Evolutionary conservation across 2,113 vertebrate species (phyloP).

Genomic region (Burhinus bistriatus): DNA sequence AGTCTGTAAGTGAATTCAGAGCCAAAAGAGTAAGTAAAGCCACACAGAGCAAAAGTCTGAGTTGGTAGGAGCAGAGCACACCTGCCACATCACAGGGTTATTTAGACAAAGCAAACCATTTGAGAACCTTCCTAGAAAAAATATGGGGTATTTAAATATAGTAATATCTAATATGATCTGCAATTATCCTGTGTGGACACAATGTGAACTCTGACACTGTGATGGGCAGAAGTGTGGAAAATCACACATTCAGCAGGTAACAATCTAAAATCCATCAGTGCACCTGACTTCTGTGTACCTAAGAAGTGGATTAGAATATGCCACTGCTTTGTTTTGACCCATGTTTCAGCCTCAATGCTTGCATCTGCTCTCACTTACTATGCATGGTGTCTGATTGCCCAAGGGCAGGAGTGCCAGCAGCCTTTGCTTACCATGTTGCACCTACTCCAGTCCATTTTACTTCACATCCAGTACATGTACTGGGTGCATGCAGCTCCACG

Average conservation of each 20-base stretch:
- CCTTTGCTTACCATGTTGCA: not conserved
- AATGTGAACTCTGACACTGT: not conserved
- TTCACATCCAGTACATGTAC: not conserved
- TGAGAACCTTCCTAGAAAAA: not conserved
- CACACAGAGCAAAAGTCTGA: not conserved
- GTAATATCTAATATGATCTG: not conserved
- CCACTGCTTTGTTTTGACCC: not conserved
- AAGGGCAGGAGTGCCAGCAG: not conserved
- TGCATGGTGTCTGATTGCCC: accelerated
- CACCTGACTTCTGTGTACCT: not conserved
- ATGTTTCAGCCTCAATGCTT: not conserved
- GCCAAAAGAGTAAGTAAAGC: not conserved
- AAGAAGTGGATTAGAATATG: not conserved
- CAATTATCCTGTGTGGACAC: not conserved
- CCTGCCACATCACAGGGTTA: not conserved
- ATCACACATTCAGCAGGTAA: not conserved
- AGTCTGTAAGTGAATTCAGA: not conserved
- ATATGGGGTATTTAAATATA: not conserved
- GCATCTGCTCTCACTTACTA: not conserved
- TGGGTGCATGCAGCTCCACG: not conserved
- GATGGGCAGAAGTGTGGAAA: not conserved
- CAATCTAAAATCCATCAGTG: not conserved
- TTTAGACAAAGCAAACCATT: not conserved
- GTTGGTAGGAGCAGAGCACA: not conserved
- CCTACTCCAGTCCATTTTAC: not conserved